phyloP scores from a whole-genome alignment of 2,113 vertebrate genomes.

The Philantomba maxwellii region DNA sequence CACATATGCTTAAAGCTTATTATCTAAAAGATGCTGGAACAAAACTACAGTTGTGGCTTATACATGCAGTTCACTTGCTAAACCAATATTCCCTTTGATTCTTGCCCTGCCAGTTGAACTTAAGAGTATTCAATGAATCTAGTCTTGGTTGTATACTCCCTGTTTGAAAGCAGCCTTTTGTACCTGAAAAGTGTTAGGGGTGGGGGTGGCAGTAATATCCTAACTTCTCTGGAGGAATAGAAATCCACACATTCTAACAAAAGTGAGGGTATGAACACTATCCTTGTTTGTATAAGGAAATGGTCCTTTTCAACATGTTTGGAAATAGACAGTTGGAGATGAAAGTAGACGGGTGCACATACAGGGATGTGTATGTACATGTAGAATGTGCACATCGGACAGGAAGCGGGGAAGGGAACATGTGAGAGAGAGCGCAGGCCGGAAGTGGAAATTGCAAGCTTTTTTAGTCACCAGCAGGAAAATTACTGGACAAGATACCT shows the following conservation, averaged over 20 bases:
- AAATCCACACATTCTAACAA: neutral
- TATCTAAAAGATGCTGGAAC: neutral
- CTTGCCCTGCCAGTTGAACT: neutral
- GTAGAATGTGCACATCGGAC: neutral
- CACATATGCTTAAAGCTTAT: neutral
- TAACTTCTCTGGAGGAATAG: neutral
- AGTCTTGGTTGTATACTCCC: neutral
- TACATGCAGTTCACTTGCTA: neutral
- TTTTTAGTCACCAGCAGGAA: neutral
- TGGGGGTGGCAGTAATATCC: neutral
- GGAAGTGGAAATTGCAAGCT: neutral
- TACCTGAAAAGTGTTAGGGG: neutral
- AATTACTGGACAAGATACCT: neutral
- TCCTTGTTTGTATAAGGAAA: neutral
- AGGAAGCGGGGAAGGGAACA: neutral
- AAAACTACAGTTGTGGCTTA: neutral
- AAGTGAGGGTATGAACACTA: neutral
- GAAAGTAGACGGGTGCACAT: neutral
- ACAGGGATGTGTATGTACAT: fast-evolving
- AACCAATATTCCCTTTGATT: neutral
- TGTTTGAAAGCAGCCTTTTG: neutral
- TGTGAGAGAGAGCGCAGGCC: neutral
- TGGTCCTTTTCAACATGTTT: neutral
- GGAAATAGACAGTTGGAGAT: neutral
- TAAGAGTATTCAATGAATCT: neutral